These are phyloP conservation scores for Drosophila pandora DNA, from an alignment of 1,140 invertebrate genomes.

Conservation along the genomic window DNA sequence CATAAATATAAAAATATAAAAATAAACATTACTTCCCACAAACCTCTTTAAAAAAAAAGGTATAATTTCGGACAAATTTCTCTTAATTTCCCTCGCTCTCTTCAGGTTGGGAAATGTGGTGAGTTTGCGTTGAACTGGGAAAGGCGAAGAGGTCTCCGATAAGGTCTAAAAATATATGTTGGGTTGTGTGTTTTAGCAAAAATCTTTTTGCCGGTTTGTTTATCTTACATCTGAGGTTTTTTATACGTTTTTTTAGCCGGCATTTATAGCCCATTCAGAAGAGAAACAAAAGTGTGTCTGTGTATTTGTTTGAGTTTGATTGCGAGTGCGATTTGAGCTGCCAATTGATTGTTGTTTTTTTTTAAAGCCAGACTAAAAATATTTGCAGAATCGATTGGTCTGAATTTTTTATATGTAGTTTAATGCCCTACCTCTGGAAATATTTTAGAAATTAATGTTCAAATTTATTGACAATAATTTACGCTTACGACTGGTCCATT, in stretches of 20 bases:
- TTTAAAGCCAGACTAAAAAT: conserved; percentile 44
- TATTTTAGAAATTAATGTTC: conserved; percentile 21
- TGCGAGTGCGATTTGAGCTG: conserved; percentile 36
- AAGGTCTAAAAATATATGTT: conserved; percentile 15
- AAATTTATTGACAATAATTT: conserved; percentile 48
- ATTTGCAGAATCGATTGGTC: conserved; percentile 53
- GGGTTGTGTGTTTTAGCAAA: neutral
- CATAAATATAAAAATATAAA: neutral
- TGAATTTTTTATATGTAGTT: conserved; percentile 22
- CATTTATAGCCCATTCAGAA: conserved; percentile 48
- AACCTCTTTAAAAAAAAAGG: neutral
- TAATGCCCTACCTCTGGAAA: neutral
- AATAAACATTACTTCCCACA: neutral
- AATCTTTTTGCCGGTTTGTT: conserved; percentile 64
- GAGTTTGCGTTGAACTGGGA: conserved; percentile 51
- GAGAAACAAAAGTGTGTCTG: conserved; percentile 43
- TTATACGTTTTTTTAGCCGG: conserved; percentile 57
- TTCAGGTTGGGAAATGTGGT: conserved; percentile 40
- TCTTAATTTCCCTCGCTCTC: conserved; percentile 12
- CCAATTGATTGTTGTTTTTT: conserved; percentile 52
- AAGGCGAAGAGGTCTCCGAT: conserved; percentile 15
- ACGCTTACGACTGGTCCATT: conserved; percentile 26
- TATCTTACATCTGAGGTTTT: conserved; percentile 61
- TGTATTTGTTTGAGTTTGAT: conserved; percentile 4
- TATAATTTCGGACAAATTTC: conserved; percentile 2